Evolutionary conservation across 2,888 invertebrate species (phyloP).

Genomic region (Dimorphilus gyrociliatus): DNA sequence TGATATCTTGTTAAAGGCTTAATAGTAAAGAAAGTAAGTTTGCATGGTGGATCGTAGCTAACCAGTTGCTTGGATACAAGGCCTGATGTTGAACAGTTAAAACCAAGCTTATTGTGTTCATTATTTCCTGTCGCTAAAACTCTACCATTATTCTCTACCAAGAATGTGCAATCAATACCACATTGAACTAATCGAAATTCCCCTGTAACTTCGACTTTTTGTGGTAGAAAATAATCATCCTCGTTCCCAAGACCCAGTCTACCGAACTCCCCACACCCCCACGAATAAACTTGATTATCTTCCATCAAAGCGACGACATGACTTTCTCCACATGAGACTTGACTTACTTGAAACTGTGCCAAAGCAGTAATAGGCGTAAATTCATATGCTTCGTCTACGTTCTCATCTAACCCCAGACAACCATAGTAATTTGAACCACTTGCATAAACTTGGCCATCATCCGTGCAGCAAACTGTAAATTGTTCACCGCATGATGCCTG

Average conservation of each 20-base stretch:
- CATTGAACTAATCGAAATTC: constrained; percentile 25
- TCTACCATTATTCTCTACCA: constrained; percentile 26
- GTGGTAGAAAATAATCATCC: constrained; percentile 23
- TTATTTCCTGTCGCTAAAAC: constrained; percentile 35
- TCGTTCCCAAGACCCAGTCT: constrained; percentile 29
- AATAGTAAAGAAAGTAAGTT: constrained; percentile 24
- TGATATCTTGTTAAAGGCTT: constrained; percentile 23
- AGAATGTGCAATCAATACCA: constrained; percentile 26
- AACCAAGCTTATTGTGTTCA: constrained; percentile 33
- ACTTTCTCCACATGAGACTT: constrained; percentile 29
- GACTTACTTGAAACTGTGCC: constrained; percentile 15
- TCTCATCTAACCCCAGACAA: constrained; percentile 25
- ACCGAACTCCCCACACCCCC: constrained; percentile 36
- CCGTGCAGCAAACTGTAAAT: constrained; percentile 32
- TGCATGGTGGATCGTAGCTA: constrained; percentile 30
- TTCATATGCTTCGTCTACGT: constrained; percentile 18
- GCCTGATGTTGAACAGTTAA: constrained; percentile 29
- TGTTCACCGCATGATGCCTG: constrained; percentile 35
- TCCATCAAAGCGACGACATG: constrained; percentile 28
- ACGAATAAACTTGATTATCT: constrained; percentile 29
- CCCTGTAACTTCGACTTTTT: no score
- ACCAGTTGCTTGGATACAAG: constrained; percentile 17
- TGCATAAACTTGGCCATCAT: constrained; percentile 26
- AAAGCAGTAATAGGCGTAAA: no score
- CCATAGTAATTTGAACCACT: constrained; percentile 36